Percentiles rank a stretch among this genome's conserved stretches.
Conservation (phyloP, 2,113 vertebrate species). For the Nothoprocta perdicaria region DNA sequence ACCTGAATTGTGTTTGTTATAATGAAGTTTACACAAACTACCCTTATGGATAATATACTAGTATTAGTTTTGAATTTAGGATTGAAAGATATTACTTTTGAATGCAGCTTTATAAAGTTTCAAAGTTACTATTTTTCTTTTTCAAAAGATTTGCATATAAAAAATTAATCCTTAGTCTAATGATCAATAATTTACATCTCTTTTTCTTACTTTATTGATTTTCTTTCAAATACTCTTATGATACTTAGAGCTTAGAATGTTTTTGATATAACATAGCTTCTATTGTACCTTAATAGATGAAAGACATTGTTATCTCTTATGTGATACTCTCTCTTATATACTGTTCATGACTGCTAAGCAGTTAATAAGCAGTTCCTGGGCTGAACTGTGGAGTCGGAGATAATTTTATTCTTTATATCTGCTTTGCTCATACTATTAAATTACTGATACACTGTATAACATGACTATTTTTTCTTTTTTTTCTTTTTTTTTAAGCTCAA, state of each 20-base stretch:
- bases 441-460: not conserved
- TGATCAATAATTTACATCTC: not conserved
- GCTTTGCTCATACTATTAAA: not conserved
- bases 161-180: not conserved
- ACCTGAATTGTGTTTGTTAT: not conserved
- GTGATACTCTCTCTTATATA: not conserved
- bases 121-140: not conserved
- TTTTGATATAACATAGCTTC: not conserved
- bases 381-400: not conserved
- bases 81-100: not conserved
- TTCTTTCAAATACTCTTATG: not conserved
- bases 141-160: not conserved
- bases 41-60: not conserved
- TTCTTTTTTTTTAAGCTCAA: not conserved
- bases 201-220: not conserved
- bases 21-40: not conserved
- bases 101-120: not conserved
- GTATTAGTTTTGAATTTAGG: not conserved
- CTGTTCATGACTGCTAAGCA: not conserved
- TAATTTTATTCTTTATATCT: slow-evolving; percentile 16
- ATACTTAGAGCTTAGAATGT: no score
- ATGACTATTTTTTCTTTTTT: not conserved
- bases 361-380: not conserved
- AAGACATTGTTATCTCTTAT: not conserved
- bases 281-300: not conserved